Evolutionary conservation across 2,888 invertebrate genomes (phyloP), one percentile per base, ranked within the genome.

Genomic region (Drosophila recens): DNA sequence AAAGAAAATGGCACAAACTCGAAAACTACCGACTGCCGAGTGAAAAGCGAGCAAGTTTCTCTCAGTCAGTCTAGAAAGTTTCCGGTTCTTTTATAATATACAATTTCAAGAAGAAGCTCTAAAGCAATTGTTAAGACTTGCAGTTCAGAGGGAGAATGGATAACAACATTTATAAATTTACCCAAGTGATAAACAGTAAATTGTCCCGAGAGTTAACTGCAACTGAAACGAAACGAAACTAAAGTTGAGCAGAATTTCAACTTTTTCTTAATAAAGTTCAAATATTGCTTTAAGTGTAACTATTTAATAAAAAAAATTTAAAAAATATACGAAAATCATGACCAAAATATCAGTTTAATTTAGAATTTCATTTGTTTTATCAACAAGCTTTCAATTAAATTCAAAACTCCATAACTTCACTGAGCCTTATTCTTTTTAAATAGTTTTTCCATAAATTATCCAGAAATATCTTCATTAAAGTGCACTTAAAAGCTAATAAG

Each of bases 61-160:
- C 65, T 49, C 71, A 84, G 87, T 49, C 71, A 84, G 87, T 87
- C 63, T 72, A 54, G 46, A 53, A 74, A 57, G 72, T 74, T 74
- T 74, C 72, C 75, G 75, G 71, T 70, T 30, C 59, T 59, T 45
- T 36, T 23, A 69, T 45, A 72, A 46, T 53, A 30, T 42, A 33
- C 59, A 45, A 52, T 69, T 69, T 52, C 56, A 61, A 48, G 42
- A 36, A 10, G 34, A 23, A 54, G 30, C 30, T 58, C 23, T 3
- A 51, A 1, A 46, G 11, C 43, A 74, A 51, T 67, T 45, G 27
- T 43, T 56, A 10, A 23, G 5, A 36, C 36, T 48, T 58, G 36
- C 0, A 30, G 27, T 11, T 15, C n/a, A 15, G 27, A 27, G 23
- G 13, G n/a, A 27, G 6, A 3, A 1, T 43, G 13, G 23, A 30